phyloP scores from a whole-genome alignment of 2,113 vertebrate species.

The Diglossa brunneiventris region DNA sequence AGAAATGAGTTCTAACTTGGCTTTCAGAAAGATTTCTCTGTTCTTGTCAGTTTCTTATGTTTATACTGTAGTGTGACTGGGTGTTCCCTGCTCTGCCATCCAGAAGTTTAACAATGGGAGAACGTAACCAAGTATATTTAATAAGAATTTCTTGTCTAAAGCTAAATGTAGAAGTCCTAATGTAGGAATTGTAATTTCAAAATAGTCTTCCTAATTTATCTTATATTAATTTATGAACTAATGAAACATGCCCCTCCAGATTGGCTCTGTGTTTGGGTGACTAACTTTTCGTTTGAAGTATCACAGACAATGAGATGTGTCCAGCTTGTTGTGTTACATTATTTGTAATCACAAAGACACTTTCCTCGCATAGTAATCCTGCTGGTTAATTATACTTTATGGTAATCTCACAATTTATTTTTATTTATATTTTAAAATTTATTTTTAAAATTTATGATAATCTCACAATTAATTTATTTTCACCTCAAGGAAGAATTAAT shows the following conservation, averaged over 20 bases:
- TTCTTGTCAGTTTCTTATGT: background rate
- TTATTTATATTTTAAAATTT: background rate
- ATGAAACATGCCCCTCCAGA: background rate
- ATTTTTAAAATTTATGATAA: background rate
- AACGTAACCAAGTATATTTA: background rate
- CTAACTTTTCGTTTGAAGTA: background rate
- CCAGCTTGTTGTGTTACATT: background rate
- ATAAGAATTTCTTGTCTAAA: background rate
- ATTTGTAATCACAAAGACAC: background rate
- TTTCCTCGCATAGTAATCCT: background rate
- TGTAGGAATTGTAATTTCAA: background rate
- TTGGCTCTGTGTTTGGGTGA: background rate
- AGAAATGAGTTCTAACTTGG: background rate
- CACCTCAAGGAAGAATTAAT: background rate
- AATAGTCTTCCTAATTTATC: background rate
- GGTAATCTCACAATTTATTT: background rate
- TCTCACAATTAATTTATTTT: background rate
- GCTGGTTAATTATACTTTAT: background rate
- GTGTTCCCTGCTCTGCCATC: accelerated
- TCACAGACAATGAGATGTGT: background rate
- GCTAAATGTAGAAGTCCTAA: background rate
- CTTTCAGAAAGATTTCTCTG: background rate
- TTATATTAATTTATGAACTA: background rate
- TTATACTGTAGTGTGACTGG: background rate
- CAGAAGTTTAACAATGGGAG: background rate